Percentiles rank a stretch among this genome's conserved stretches.
These are phyloP conservation scores for Hyposoter dolosus DNA, from an alignment of 2,888 invertebrate genomes.

Conservation along the genomic window DNA sequence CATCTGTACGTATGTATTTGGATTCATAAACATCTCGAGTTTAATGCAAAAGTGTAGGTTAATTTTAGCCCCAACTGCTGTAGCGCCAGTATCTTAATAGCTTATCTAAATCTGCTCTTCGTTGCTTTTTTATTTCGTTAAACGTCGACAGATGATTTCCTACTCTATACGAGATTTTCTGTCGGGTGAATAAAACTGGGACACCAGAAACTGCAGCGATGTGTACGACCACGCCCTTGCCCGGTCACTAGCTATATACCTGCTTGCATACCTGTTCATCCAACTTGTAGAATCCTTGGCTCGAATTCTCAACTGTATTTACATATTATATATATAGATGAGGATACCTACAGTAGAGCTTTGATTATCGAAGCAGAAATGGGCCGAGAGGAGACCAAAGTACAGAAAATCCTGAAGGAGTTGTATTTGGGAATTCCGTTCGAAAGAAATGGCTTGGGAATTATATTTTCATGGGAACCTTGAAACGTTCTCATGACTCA, in stretches of 20 bases:
- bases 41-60: background rate
- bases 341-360: conserved; percentile 3
- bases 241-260: conserved; percentile 34
- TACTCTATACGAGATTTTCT: conserved; percentile 4
- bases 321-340: conserved; percentile 8
- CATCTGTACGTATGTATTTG: conserved; percentile 10
- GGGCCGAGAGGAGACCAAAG: background rate
- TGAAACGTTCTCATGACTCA: background rate
- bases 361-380: background rate
- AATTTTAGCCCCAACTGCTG: background rate
- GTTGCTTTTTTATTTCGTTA: conserved; percentile 6
- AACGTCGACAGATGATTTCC: background rate
- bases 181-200: conserved; percentile 50
- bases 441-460: background rate
- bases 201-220: conserved; percentile 51
- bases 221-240: conserved; percentile 62
- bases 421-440: background rate
- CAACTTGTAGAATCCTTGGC: conserved; percentile 56
- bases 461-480: background rate
- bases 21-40: conserved; percentile 22
- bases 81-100: background rate
- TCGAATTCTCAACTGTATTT: conserved; percentile 53
- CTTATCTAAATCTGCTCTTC: background rate
- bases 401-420: background rate
- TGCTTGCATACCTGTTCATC: conserved; percentile 63